Evolutionary conservation across 2,888 invertebrate species (phyloP), one percentile per base, ranked within the genome.

Genomic region (Rambutsinella grinnellia): DNA sequence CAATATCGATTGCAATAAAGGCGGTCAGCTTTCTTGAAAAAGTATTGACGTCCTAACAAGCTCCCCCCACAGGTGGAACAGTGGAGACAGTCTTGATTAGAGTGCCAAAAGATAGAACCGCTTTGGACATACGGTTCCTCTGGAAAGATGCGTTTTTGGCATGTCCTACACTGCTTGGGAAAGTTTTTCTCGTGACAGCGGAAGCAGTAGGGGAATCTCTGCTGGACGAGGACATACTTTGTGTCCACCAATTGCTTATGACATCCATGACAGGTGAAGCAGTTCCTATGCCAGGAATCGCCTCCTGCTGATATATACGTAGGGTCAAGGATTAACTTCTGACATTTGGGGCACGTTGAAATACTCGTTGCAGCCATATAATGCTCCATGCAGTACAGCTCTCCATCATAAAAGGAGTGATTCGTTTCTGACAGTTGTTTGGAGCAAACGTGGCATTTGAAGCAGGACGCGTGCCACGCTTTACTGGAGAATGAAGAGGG

Each of bases 1-100:
- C 79, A 79, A 36, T 74, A 79, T 49, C 74, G 66, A 56, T 79
- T 79, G 61, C 79, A 79, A 47, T 76, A 79, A 5, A 79, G 51
- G n/a, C 61, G 60, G 21, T 56, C 65, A 24, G 26, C 49, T 44
- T 69, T 79, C 28, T 72, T 54, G 36, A 77, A 79, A 27, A 77
- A 66, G 8, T 72, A 44, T 1, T 61, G 19, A 21, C 63, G 19
- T 3, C 67, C 76, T 15, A 77, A 65, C 21, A 79, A 63, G 51
- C 76, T 77, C 6, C 69, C 46, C 1, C 58, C 36, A 24, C 79
- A 79, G 2, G 74, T 66, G 24, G 62, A 61, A 49, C 79, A 79
- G 21, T 62, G 57, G 26, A 79, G 68, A 51, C 79, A 79, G 15
- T 61, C 27, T 21, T 70, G 66, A 44, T 62, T 77, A 1, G 74